Conservation (phyloP, 2,888 invertebrate genomes). For the Phortica okadai region DNA sequence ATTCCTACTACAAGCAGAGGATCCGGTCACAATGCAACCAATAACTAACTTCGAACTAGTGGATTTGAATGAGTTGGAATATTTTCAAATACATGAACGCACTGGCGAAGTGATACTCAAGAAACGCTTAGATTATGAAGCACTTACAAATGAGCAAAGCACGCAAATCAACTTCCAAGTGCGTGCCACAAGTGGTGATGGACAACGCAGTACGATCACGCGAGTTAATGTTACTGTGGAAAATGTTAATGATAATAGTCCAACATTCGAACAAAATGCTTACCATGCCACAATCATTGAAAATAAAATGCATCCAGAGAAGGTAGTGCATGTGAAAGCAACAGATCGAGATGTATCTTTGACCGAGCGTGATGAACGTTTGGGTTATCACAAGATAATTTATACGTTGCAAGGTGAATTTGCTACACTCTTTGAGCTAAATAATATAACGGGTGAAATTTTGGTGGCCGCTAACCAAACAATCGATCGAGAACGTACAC, state of each 20-base stretch:
- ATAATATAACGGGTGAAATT: conserved; percentile 83
- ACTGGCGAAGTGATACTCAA: conserved; percentile 87
- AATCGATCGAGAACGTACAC: conserved; percentile 85
- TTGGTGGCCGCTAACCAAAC: conserved; percentile 81
- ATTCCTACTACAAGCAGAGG: conserved; percentile 83
- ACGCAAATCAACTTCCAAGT: conserved; percentile 78
- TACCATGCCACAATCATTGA: conserved; percentile 85
- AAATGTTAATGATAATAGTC: conserved; percentile 88
- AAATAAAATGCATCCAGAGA: conserved; percentile 82
- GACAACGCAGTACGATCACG: conserved; percentile 80
- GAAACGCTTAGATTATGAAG: conserved; percentile 87
- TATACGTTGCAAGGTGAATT: conserved; percentile 86
- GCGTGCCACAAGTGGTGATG: conserved; percentile 77
- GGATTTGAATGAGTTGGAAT: conserved; percentile 78
- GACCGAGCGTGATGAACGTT: conserved; percentile 78
- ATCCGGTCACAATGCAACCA: conserved; percentile 81
- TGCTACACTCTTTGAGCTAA: conserved; percentile 84
- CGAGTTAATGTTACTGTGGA: conserved; percentile 83
- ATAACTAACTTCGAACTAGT: conserved; percentile 81
- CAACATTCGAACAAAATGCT: conserved; percentile 82
- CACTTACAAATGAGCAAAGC: conserved; percentile 75
- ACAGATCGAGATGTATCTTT: conserved; percentile 83
- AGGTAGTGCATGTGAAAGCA: conserved; percentile 83
- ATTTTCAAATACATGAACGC: conserved; percentile 80
- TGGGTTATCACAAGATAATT: conserved; percentile 83